Base-by-base conservation (phyloP, 2,113 vertebrate species). In the Scomber scombrus region DNA sequence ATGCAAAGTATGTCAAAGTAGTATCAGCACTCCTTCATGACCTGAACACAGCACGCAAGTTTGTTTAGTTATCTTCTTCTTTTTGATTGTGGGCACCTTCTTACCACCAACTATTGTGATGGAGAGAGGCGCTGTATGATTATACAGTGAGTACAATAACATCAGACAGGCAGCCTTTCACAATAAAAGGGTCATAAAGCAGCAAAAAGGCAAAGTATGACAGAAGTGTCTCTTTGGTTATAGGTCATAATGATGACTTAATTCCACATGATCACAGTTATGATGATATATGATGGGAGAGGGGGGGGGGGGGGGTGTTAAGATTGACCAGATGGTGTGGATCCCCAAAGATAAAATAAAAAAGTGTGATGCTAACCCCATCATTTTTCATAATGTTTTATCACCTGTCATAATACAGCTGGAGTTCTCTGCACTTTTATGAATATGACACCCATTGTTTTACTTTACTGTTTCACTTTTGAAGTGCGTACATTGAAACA, bases 81-180 rank as follows among this genome's bases (percentile, higher is more conserved):
- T 11, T 23, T 23, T 5, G 15, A 21, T 8, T 40, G 34, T 40
- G 34, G 3, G 34, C 47, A 29, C 18, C 49, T 34, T 78, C 62
- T 73, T 45, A 49, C 43, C 50, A 29, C 78, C 47, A 47, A 45
- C 15, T 15, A 26, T 4, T 78, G 50, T 50, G 34, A 62, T 58
- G 50, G 9, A 55, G 19, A 49, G 5, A 4, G 0, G 4, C 14
- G 4, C 2, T 63, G 43, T 0, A 23, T 50, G 50, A 58, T 14
- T 51, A 13, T 18, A 11, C 49, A 21, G 62, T 67, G 68, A 61
- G 15, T 12, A 19, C 34, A 50, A 67, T 26, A 40, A 14, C 64
- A 58, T 16, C 61, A 61, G 69, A 18, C 47, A 56, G 60, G 7
- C 2, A 7, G 8, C 9, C 7, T 40, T 40, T 9, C 60, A 55